phyloP scores from a whole-genome alignment of 2,888 invertebrate genomes.

The Torymus tubicola region DNA sequence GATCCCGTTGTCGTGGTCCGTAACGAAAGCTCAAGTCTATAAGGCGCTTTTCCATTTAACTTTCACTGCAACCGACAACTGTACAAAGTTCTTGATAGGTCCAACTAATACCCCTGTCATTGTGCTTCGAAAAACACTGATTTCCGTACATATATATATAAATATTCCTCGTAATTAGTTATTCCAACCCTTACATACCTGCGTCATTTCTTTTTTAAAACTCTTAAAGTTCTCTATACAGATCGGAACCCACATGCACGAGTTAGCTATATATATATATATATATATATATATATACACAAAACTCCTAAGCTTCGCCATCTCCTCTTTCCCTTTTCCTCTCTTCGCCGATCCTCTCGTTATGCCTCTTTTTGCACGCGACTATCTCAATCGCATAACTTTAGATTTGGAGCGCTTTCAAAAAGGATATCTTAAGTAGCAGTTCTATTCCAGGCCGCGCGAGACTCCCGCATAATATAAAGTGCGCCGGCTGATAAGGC shows the following conservation, averaged over 20 bases:
- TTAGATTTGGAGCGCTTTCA: constrained; percentile 55
- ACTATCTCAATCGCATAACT: constrained; percentile 44
- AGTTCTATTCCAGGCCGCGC: constrained; percentile 35
- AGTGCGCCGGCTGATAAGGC: constrained; percentile 41
- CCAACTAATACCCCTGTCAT: too few relatives aligned
- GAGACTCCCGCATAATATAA: constrained; percentile 5
- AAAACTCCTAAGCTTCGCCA: too few relatives aligned
- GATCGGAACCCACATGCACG: too few relatives aligned
- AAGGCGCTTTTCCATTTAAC: constrained; percentile 1
- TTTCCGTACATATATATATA: not conserved
- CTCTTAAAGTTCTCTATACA: too few relatives aligned
- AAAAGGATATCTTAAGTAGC: constrained; percentile 44
- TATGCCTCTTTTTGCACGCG: constrained; percentile 16
- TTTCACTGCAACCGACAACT: constrained; percentile 8
- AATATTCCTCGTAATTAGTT: constrained; percentile 3
- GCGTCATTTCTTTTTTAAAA: too few relatives aligned
- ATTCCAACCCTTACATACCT: too few relatives aligned
- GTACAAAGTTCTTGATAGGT: too few relatives aligned
- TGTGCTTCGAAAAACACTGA: too few relatives aligned
- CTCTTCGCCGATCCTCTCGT: constrained; percentile 5
- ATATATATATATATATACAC: too few relatives aligned
- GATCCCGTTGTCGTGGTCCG: not conserved
- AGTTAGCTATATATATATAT: too few relatives aligned
- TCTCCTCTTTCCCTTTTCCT: too few relatives aligned
- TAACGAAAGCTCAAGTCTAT: not conserved